Conservation (phyloP, 2,113 vertebrate genomes). For the Synodontis membranacea region DNA sequence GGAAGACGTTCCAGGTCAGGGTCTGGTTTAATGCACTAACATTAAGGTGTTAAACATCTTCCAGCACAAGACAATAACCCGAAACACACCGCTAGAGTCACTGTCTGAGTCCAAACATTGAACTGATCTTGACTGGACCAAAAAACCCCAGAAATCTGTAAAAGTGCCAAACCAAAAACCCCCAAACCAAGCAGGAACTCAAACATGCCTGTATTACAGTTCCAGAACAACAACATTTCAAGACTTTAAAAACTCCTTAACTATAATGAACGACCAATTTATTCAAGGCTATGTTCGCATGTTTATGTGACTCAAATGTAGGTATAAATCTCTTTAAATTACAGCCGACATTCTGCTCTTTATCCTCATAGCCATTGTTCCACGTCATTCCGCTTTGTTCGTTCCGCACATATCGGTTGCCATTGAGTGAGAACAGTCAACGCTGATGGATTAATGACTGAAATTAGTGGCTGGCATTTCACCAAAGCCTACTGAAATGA, state of each 20-base stretch:
- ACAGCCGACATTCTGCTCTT: not conserved
- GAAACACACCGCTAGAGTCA: not conserved
- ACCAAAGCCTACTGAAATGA: not conserved
- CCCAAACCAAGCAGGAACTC: not conserved
- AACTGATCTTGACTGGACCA: no score
- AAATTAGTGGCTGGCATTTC: slow-evolving; percentile 10
- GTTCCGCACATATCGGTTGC: not conserved
- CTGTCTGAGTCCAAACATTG: not conserved
- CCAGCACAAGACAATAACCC: not conserved
- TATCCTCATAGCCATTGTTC: not conserved
- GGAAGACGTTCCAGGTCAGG: not conserved
- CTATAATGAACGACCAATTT: not conserved
- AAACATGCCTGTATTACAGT: not conserved
- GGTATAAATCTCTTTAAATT: not conserved
- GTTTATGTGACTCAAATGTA: not conserved
- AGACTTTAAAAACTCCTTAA: not conserved
- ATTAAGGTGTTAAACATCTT: not conserved
- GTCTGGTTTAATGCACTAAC: not conserved
- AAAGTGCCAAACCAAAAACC: not conserved
- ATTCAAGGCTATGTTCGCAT: not conserved
- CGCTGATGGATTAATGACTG: slow-evolving; percentile 11
- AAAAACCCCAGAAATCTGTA: no score
- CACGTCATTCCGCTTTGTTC: not conserved
- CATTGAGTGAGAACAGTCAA: not conserved
- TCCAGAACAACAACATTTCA: not conserved